Base-by-base conservation (phyloP, 2,888 invertebrate species). In the Alviniconcha strummeri region DNA sequence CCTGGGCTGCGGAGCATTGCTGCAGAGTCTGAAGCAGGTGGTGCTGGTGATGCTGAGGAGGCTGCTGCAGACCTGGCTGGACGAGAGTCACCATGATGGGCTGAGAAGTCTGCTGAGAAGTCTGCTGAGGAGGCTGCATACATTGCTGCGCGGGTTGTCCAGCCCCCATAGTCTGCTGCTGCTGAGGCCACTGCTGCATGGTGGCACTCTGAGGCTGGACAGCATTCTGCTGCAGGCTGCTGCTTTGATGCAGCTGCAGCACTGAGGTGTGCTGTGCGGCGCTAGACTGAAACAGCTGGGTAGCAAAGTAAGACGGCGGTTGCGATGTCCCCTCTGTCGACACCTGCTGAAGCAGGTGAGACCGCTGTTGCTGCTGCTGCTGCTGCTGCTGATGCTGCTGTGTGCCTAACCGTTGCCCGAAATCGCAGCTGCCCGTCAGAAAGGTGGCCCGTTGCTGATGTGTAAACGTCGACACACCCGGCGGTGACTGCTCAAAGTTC, bases 131-230 rank as follows among this genome's bases (percentile, higher is more conserved):
- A 75, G 15, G 75, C 19, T n/a, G 75, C 52, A 13, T 52, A 9
- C 9, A 52, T 15, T 75, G 75, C 15, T 52, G n/a, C 52, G 13
- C 52, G 36, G 54, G 54, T 36, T 36, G 36, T 3, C 36, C 36
- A 3, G 36, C 36, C 36, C 36, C 36, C 36, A 54, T 52, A 36
- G n/a, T 36, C 52, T 52, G 78, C 36, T 75, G 67, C 36, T 71
- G 64, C 54, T 67, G 72, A 55, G 74, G 57, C 80, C 80, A 80
- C 36, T 83, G 80, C 13, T 80, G 75, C 13, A 60, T 75, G 64
- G 80, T 57, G 4, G 74, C 55, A n/a, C 56, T 80, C 56, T 80
- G 83, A 36, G 60, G 52, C 52, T 79, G 67, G 54, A 64, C 67
- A 19, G 64, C 56, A 19, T 11, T 77, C 19, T 57, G 11, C 13